Conservation (phyloP, 2,113 vertebrate species). For the Epinephelus lanceolatus region DNA sequence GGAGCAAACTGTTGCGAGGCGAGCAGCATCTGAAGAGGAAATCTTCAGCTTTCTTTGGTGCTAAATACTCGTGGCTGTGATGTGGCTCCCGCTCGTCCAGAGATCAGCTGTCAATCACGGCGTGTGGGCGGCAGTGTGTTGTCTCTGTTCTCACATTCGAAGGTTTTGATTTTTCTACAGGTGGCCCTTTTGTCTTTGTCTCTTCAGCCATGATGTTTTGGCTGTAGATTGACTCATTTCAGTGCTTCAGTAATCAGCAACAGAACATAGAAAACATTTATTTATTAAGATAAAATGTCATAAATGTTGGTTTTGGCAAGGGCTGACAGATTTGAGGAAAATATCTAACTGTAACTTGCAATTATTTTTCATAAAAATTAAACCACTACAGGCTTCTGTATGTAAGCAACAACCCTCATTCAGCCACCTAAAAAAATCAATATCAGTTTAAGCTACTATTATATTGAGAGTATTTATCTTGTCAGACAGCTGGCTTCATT, state of each 20-base stretch:
- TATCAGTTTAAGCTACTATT: too few species aligned
- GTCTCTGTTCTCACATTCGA: slow-evolving; percentile 5
- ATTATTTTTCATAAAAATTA: too few species aligned
- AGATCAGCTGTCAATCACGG: slow-evolving; percentile 38
- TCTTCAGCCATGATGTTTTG: not conserved
- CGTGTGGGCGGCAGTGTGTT: slow-evolving; percentile 1
- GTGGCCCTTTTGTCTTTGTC: slow-evolving; percentile 30
- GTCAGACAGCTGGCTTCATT: too few species aligned
- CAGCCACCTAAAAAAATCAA: too few species aligned
- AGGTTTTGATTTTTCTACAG: slow-evolving; percentile 27
- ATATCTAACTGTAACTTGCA: not conserved
- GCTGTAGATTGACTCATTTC: slow-evolving; percentile 15
- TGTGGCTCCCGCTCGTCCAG: slow-evolving; percentile 14
- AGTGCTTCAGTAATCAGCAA: not conserved
- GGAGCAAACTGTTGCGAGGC: not conserved
- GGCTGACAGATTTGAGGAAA: not conserved
- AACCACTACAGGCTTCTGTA: not conserved
- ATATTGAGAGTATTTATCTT: too few species aligned
- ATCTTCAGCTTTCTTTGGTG: slow-evolving; percentile 7
- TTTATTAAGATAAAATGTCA: not conserved
- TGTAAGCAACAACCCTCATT: not conserved
- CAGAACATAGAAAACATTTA: not conserved
- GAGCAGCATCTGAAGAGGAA: not conserved
- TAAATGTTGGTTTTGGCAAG: not conserved
- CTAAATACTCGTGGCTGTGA: slow-evolving; percentile 11